Evolutionary conservation across 2,797 vertebrate species (phyloP).

Genomic region (Neostethus bicornis): DNA sequence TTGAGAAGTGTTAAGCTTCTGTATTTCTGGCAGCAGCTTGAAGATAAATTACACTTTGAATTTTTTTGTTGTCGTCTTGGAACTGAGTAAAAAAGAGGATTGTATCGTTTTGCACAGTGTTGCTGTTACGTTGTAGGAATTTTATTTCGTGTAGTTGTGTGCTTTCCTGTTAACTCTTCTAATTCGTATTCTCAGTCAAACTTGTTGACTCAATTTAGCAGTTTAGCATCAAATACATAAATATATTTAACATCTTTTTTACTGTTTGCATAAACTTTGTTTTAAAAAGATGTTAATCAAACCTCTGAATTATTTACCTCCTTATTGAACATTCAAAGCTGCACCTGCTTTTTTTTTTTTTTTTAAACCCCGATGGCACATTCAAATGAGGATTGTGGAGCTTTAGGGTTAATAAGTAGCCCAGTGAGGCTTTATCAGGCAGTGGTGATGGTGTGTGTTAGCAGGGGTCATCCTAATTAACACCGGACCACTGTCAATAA

Average conservation of each 20-base stretch:
- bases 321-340: slow-evolving; percentile 34
- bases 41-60: slow-evolving; percentile 45
- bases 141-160: slow-evolving; percentile 51
- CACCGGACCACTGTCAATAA: slow-evolving; percentile 60
- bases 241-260: slow-evolving; percentile 31
- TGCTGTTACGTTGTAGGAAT: slow-evolving; percentile 48
- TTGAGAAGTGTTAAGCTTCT: slow-evolving; percentile 38
- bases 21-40: slow-evolving; percentile 36
- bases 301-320: slow-evolving; percentile 28
- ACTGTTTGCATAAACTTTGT: slow-evolving; percentile 19
- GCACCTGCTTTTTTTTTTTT: slow-evolving; percentile 28
- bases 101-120: slow-evolving; percentile 46
- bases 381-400: slow-evolving; percentile 56
- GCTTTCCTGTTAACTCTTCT: slow-evolving; percentile 42
- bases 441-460: slow-evolving; percentile 58
- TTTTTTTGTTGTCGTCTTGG: slow-evolving; percentile 37
- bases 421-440: slow-evolving; percentile 25
- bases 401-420: slow-evolving; percentile 71
- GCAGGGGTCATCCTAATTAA: slow-evolving; percentile 70
- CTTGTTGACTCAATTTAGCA: slow-evolving; percentile 57
- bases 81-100: slow-evolving; percentile 18
- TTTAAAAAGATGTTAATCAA: slow-evolving; percentile 22
- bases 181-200: slow-evolving; percentile 61
- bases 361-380: slow-evolving; percentile 30
- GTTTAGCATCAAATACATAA: slow-evolving; percentile 37